Conservation (phyloP, 2,797 vertebrate species). For the Sebastes taczanowskii region DNA sequence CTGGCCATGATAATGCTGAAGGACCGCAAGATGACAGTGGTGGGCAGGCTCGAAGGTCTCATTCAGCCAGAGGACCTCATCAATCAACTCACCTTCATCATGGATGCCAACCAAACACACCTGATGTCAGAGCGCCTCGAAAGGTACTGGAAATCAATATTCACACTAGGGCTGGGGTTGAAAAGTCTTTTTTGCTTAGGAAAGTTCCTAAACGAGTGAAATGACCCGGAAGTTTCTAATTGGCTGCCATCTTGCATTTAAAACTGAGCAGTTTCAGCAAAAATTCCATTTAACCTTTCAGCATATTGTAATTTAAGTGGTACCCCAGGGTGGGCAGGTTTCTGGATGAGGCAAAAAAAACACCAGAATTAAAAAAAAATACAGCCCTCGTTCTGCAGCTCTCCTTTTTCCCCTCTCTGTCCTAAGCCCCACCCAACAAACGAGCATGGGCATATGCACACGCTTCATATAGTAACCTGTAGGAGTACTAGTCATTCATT, state of each 20-base stretch:
- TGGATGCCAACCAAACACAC: slow-evolving; percentile 98
- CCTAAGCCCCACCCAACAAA: background rate
- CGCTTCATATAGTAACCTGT: background rate
- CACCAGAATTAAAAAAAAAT: background rate
- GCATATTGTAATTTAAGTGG: no score
- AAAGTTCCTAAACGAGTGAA: no score
- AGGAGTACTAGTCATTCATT: no score
- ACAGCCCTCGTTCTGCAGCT: background rate
- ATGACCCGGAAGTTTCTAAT: no score
- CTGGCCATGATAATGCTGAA: slow-evolving; percentile 99
- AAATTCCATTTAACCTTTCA: no score
- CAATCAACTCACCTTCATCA: slow-evolving; percentile 97
- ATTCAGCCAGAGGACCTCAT: slow-evolving; percentile 97
- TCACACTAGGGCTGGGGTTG: no score
- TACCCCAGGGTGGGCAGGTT: no score
- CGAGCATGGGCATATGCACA: background rate
- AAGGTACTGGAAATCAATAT: slow-evolving; percentile 79
- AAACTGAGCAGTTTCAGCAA: no score
- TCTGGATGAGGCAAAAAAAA: background rate
- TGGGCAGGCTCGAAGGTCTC: slow-evolving; percentile 94
- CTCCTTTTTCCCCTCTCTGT: background rate
- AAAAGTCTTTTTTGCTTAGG: no score
- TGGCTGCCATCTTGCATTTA: no score
- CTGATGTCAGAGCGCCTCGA: slow-evolving; percentile 96
- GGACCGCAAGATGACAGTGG: slow-evolving; percentile 97